phyloP scores from a whole-genome alignment of 2,888 invertebrate genomes.

The Colostygia pectinataria region DNA sequence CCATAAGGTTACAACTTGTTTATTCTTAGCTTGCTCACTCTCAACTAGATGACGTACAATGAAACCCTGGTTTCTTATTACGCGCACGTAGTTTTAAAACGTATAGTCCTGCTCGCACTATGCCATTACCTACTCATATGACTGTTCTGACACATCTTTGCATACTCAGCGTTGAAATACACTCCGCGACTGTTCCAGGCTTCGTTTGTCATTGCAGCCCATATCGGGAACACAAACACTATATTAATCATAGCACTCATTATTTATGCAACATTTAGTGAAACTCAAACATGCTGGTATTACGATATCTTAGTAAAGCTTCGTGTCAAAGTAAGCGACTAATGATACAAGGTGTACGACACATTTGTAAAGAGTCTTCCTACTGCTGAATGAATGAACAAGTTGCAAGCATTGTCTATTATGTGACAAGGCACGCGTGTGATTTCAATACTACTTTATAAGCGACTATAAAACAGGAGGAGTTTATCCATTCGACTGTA shows the following conservation, averaged over 20 bases:
- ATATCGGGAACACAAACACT: neutral
- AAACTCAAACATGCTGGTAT: neutral
- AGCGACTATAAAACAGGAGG: no score
- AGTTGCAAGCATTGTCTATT: no score
- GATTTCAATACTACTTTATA: no score
- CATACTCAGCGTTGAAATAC: conserved; percentile 1
- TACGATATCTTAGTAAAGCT: neutral
- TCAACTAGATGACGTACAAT: neutral
- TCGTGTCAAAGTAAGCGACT: neutral
- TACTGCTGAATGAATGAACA: no score
- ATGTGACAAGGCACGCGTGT: no score
- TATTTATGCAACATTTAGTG: conserved; percentile 1
- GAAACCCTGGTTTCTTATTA: conserved; percentile 9
- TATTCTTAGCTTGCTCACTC: neutral
- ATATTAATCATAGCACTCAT: conserved; percentile 6
- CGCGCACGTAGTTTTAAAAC: conserved; percentile 6
- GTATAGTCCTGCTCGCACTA: neutral
- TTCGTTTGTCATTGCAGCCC: neutral
- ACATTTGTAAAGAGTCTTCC: no score
- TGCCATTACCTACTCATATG: neutral
- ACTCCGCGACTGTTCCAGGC: neutral
- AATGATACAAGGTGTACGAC: conserved; percentile 4
- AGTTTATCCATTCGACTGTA: no score
- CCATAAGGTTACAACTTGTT: neutral
- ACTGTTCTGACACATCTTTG: conserved; percentile 1